A percentile compares a stretch with the other conserved stretches of the same genome.
phyloP scores from a whole-genome alignment of 2,888 invertebrate species.

The Melipona beecheii region DNA sequence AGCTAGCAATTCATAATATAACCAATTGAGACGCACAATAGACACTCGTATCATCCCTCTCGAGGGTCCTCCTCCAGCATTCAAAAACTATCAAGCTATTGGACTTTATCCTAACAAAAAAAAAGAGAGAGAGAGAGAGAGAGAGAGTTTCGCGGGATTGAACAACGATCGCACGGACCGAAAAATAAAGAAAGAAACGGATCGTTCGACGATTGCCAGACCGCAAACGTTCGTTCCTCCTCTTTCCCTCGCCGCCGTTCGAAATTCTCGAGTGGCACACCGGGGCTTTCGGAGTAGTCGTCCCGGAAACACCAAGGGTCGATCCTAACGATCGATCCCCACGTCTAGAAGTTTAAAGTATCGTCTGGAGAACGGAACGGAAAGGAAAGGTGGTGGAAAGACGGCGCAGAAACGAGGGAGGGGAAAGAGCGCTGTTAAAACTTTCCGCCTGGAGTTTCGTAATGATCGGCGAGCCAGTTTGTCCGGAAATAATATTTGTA shows the following conservation, averaged over 20 bases:
- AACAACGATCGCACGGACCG: neutral
- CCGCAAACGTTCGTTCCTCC: neutral
- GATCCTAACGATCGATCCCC: conserved; percentile 51
- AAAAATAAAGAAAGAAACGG: neutral
- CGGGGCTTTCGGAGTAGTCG: conserved; percentile 29
- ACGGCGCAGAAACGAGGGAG: neutral
- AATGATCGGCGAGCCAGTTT: conserved; percentile 77
- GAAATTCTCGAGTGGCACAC: conserved; percentile 16
- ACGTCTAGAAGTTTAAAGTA: conserved; percentile 51
- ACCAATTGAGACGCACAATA: too few relatives aligned
- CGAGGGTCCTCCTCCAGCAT: too few relatives aligned
- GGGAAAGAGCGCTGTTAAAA: conserved; percentile 63
- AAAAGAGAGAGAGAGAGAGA: too few relatives aligned
- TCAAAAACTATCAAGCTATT: too few relatives aligned
- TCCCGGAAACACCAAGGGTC: conserved; percentile 23
- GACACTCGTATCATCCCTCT: too few relatives aligned
- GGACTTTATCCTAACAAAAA: too few relatives aligned
- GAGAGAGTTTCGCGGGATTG: neutral
- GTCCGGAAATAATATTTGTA: conserved; percentile 81
- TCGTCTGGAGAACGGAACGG: conserved; percentile 46
- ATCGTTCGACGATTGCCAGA: neutral
- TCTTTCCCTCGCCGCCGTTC: neutral
- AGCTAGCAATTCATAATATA: too few relatives aligned
- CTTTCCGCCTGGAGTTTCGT: conserved; percentile 73
- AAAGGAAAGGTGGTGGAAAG: conserved; percentile 21